phyloP scores from a whole-genome alignment of 2,797 vertebrate genomes.

The Coregonus sp. region DNA sequence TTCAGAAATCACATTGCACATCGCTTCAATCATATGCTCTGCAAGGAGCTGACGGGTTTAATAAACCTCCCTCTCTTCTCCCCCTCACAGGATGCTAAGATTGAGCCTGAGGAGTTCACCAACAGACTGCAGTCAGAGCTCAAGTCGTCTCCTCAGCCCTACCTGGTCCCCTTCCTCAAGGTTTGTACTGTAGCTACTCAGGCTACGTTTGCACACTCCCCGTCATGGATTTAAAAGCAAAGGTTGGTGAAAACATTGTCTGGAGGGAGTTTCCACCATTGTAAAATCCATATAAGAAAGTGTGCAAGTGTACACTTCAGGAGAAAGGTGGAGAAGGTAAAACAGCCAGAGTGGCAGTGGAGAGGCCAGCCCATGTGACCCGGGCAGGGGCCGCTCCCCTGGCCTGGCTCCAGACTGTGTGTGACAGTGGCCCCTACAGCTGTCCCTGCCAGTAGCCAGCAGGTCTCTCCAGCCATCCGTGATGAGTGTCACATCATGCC shows the following conservation, averaged over 20 bases:
- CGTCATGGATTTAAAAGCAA: not conserved
- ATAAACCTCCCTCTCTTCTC: not conserved
- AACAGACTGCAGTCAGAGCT: slow-evolving; percentile 85
- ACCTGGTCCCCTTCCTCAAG: slow-evolving; percentile 90
- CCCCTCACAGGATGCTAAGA: slow-evolving; percentile 82
- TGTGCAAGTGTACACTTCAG: not conserved
- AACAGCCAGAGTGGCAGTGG: not conserved
- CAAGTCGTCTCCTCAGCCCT: slow-evolving; percentile 89
- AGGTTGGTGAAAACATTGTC: not conserved
- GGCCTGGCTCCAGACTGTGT: slow-evolving; percentile 63
- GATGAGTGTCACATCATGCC: slow-evolving; percentile 71
- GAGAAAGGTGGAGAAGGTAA: not conserved
- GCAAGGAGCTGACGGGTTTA: not conserved
- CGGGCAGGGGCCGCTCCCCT: slow-evolving; percentile 33
- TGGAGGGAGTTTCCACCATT: not conserved
- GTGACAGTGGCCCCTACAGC: slow-evolving; percentile 58
- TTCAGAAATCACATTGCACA: slow-evolving; percentile 13
- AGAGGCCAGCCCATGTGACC: slow-evolving; percentile 11
- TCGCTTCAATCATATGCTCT: slow-evolving; percentile 6
- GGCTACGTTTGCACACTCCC: not conserved
- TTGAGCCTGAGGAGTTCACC: slow-evolving; percentile 89
- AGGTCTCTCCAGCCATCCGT: slow-evolving; percentile 64
- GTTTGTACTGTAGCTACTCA: slow-evolving; percentile 52
- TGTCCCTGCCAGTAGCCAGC: slow-evolving; percentile 52
- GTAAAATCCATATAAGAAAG: not conserved